phyloP scores from a whole-genome alignment of 2,888 invertebrate genomes.

The Sphaerophoria taeniata region DNA sequence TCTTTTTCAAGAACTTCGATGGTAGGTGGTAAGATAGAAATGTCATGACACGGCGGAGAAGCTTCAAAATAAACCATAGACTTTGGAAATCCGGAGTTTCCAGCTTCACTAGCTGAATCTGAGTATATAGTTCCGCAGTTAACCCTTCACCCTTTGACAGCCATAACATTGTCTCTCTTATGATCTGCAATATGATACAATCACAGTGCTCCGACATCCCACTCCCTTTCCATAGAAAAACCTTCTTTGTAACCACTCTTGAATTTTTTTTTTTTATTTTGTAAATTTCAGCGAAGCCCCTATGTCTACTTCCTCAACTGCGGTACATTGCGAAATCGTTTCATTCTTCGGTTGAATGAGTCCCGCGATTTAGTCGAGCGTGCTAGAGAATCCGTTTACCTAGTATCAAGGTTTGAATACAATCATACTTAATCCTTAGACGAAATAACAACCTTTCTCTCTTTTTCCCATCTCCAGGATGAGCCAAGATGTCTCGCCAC shows the following conservation, averaged over 20 bases:
- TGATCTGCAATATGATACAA: no score
- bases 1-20: no score
- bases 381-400: slow-evolving; percentile 81
- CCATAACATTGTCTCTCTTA: no score
- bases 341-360: slow-evolving; percentile 82
- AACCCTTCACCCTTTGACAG: no score
- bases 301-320: slow-evolving; percentile 83
- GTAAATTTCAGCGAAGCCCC: slow-evolving; percentile 80
- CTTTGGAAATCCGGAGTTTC: no score
- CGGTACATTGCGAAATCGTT: slow-evolving; percentile 82
- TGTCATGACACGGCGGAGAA: no score
- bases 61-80: no score
- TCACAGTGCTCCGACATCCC: no score
- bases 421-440: neutral
- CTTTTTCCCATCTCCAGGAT: slow-evolving; percentile 77
- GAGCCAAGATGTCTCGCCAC: slow-evolving; percentile 82
- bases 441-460: slow-evolving; percentile 34
- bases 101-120: no score
- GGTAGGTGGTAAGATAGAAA: no score
- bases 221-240: neutral
- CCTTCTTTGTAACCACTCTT: neutral
- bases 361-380: slow-evolving; percentile 82
- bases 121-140: no score
- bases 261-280: slow-evolving; percentile 30
- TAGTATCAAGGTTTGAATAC: slow-evolving; percentile 79